Conservation (phyloP, 2,113 vertebrate species). For the Carassius carassius region DNA sequence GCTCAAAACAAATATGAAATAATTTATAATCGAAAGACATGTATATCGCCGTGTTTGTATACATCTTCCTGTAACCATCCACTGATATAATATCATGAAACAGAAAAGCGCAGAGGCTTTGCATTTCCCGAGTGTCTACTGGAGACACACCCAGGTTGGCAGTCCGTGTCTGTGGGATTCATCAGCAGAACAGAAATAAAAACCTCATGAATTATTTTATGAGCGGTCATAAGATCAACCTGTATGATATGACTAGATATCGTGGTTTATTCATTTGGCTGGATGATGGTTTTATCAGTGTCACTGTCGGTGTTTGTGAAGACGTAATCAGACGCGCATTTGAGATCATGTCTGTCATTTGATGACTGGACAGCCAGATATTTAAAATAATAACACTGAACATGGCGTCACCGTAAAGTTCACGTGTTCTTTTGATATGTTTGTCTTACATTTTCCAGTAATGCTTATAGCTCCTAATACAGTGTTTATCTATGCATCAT, state of each 20-base stretch:
- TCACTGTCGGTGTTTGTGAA: constrained; percentile 38
- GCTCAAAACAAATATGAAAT: neutral
- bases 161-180: constrained; percentile 73
- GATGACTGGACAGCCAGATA: constrained; percentile 27
- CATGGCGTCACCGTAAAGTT: neutral
- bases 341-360: constrained; percentile 8
- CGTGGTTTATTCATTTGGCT: constrained; percentile 7
- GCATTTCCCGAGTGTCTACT: constrained; percentile 73
- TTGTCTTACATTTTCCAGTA: neutral
- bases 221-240: neutral
- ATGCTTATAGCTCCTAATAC: neutral
- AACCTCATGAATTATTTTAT: constrained; percentile 14
- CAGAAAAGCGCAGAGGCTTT: constrained; percentile 43
- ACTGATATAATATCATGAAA: constrained; percentile 13
- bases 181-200: constrained; percentile 61
- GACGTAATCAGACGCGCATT: constrained; percentile 35
- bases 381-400: neutral
- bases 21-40: neutral
- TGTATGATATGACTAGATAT: neutral
- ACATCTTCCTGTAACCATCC: neutral
- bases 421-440: neutral
- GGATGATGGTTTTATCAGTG: constrained; percentile 42
- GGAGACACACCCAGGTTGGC: constrained; percentile 80
- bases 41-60: neutral
- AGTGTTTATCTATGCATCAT: neutral